Conservation (phyloP, 1,140 invertebrate genomes). For the Aphis gossypii region DNA sequence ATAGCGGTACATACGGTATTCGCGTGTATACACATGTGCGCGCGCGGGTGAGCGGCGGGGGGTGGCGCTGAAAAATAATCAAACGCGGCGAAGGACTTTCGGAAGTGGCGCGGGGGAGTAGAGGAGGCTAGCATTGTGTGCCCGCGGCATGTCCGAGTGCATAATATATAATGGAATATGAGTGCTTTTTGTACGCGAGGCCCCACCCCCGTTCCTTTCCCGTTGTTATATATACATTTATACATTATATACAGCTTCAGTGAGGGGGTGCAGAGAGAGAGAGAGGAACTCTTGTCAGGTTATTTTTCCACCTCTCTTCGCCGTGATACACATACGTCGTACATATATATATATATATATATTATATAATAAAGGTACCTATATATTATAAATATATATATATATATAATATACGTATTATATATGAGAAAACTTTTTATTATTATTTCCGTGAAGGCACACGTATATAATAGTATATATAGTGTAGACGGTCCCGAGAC, state of each 20-base stretch:
- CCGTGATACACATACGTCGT: neutral
- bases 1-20: neutral
- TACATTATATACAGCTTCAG: neutral
- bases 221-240: neutral
- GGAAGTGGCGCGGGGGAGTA: neutral
- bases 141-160: slow-evolving; percentile 30
- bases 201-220: neutral
- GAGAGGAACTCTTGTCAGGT: neutral
- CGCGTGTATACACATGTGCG: neutral
- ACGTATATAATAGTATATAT: neutral
- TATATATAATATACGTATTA: neutral
- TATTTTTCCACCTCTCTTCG: slow-evolving; percentile 31
- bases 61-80: slow-evolving; percentile 50
- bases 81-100: slow-evolving; percentile 2
- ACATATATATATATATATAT: neutral
- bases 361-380: neutral
- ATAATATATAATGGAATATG: slow-evolving; percentile 52
- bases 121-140: neutral
- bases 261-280: neutral
- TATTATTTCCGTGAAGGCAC: neutral
- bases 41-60: neutral
- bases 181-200: slow-evolving; percentile 40
- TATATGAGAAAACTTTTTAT: slow-evolving; percentile 27
- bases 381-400: neutral
- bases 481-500: neutral